Evolutionary conservation across 2,113 vertebrate genomes (phyloP).

Genomic region (Addax nasomaculatus): DNA sequence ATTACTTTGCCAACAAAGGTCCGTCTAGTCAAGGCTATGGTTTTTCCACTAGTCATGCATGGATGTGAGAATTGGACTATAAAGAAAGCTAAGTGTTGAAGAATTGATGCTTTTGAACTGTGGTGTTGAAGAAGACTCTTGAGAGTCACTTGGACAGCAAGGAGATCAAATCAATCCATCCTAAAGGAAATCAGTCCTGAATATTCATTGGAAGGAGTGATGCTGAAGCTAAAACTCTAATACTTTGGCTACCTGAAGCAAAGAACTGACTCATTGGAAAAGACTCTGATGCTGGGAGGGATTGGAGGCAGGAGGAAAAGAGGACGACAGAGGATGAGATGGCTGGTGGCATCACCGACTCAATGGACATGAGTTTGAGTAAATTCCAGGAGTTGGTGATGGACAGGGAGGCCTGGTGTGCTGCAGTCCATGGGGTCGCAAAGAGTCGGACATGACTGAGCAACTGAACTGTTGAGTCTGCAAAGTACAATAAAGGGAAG

Average conservation of each 20-base stretch:
- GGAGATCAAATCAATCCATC: neutral
- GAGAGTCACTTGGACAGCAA: neutral
- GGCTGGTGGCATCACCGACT: neutral
- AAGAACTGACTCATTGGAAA: neutral
- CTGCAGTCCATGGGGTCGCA: neutral
- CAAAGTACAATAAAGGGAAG: neutral
- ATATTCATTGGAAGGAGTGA: neutral
- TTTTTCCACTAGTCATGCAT: neutral
- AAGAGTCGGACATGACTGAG: neutral
- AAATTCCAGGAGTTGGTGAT: neutral
- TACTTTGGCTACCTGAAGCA: neutral
- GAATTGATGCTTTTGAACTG: neutral
- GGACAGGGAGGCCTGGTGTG: neutral
- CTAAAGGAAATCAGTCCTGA: neutral
- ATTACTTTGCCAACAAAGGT: neutral
- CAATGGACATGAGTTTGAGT: neutral
- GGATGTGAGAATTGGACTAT: neutral
- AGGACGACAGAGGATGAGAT: neutral
- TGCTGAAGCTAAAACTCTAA: neutral
- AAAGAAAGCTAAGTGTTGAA: neutral
- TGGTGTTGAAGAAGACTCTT: neutral
- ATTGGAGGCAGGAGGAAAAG: neutral
- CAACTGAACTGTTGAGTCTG: neutral
- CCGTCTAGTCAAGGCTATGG: neutral
- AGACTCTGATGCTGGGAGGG: neutral